Evolutionary conservation across 2,797 vertebrate genomes (phyloP).

Genomic region (Anniella stebbinsi): DNA sequence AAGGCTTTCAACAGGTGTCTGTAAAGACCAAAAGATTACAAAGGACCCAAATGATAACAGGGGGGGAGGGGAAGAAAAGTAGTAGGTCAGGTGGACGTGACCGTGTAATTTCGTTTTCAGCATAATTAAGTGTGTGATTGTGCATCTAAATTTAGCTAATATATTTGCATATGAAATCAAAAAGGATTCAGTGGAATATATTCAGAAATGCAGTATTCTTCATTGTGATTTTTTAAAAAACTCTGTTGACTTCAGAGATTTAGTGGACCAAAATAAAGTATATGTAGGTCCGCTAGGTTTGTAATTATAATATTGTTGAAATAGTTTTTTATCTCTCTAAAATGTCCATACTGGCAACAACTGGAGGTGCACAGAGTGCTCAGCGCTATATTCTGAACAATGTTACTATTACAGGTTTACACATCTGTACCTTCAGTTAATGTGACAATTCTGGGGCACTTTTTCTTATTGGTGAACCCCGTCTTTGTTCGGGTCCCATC

Average conservation of each 20-base stretch:
- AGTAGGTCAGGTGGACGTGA: constrained; percentile 13
- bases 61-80: constrained; percentile 13
- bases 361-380: background rate
- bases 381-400: background rate
- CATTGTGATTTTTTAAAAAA: too few relatives aligned
- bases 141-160: constrained; percentile 32
- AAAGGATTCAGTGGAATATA: constrained; percentile 37
- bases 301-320: background rate
- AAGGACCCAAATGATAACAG: constrained; percentile 33
- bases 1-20: constrained; percentile 40
- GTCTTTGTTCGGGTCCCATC: background rate
- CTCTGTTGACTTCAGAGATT: too few relatives aligned
- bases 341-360: background rate
- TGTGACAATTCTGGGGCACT: too few relatives aligned
- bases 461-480: background rate
- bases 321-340: background rate
- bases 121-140: constrained; percentile 36
- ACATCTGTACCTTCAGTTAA: background rate
- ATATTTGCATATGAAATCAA: constrained; percentile 46
- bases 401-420: background rate
- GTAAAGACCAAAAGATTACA: constrained; percentile 48
- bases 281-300: background rate
- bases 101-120: constrained; percentile 42
- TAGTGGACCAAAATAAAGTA: background rate
- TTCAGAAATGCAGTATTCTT: background rate